A percentile compares a stretch with the other conserved stretches of the same genome.
phyloP scores from a whole-genome alignment of 1,140 invertebrate genomes.

The Megathymus violae region DNA sequence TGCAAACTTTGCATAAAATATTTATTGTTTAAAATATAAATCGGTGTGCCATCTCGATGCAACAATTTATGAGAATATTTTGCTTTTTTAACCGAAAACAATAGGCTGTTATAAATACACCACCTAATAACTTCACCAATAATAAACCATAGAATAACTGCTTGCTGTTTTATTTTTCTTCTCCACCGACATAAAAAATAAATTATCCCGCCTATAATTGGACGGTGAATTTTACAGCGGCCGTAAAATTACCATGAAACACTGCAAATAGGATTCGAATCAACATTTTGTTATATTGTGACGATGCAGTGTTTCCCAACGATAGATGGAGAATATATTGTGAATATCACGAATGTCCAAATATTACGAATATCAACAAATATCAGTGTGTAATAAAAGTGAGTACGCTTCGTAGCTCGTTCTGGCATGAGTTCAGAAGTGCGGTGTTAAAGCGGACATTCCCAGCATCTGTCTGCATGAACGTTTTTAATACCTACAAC shows the following conservation, averaged over 20 bases:
- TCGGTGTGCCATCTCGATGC: constrained; percentile 16
- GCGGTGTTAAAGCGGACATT: constrained; percentile 65
- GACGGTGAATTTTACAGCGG: constrained; percentile 67
- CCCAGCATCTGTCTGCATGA: constrained; percentile 63
- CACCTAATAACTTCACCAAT: constrained; percentile 26
- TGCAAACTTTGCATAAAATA: constrained; percentile 12
- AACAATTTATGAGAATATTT: constrained; percentile 29
- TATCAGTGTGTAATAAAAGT: constrained; percentile 61
- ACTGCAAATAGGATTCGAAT: constrained; percentile 67
- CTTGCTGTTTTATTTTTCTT: constrained; percentile 53
- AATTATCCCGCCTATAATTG: constrained; percentile 66
- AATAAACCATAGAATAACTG: constrained; percentile 45
- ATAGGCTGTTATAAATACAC: constrained; percentile 16
- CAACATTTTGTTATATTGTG: constrained; percentile 51
- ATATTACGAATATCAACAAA: constrained; percentile 25
- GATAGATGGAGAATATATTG: background rate
- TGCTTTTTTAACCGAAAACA: constrained; percentile 5
- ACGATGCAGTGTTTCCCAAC: constrained; percentile 12
- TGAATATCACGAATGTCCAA: background rate
- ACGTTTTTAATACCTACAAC: constrained; percentile 71
- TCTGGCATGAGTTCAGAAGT: constrained; percentile 73
- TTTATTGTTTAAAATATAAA: constrained; percentile 9
- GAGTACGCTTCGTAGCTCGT: constrained; percentile 50
- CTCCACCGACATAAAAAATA: constrained; percentile 63
- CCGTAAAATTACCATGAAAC: constrained; percentile 72